A percentile compares a stretch with the other conserved stretches of the same genome.
Conservation (phyloP, 1,140 invertebrate species). For the Anastrepha obliqua region DNA sequence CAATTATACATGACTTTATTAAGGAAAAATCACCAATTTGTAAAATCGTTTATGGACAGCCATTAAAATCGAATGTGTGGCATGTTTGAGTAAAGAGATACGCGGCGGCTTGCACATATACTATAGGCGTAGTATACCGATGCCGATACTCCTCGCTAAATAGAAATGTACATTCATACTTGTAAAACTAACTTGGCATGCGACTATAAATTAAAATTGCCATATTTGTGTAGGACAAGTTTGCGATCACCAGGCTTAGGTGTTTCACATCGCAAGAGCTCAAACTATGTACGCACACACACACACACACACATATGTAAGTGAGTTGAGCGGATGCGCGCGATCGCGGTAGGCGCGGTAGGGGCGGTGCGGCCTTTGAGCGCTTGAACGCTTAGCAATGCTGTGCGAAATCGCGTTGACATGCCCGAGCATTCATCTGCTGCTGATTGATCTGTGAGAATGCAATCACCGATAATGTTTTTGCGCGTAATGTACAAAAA, state of each 20-base stretch:
- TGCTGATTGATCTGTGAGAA: conserved; percentile 9
- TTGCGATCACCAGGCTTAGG: not conserved
- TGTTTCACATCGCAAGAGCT: not conserved
- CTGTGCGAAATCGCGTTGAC: conserved; percentile 1
- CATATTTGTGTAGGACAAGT: conserved; percentile 45
- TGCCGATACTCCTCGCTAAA: conserved; percentile 13
- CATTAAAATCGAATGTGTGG: conserved; percentile 11
- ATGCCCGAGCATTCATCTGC: not conserved
- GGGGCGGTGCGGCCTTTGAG: not conserved
- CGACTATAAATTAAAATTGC: conserved; percentile 50
- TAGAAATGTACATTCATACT: conserved; percentile 46
- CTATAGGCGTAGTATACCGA: not conserved
- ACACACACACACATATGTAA: no score
- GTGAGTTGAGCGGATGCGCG: not conserved
- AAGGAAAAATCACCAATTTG: conserved; percentile 42
- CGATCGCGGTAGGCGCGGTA: not conserved
- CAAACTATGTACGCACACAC: not conserved
- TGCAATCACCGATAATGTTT: conserved; percentile 23
- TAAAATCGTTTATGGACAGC: conserved; percentile 36
- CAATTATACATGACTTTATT: conserved; percentile 51
- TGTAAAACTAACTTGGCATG: conserved; percentile 49
- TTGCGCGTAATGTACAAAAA: not conserved
- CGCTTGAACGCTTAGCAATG: not conserved
- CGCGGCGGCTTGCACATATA: not conserved
- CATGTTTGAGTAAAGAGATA: conserved; percentile 33